Evolutionary conservation across 2,888 invertebrate species (phyloP).

Genomic region (Acanthosoma haemorrhoidale): DNA sequence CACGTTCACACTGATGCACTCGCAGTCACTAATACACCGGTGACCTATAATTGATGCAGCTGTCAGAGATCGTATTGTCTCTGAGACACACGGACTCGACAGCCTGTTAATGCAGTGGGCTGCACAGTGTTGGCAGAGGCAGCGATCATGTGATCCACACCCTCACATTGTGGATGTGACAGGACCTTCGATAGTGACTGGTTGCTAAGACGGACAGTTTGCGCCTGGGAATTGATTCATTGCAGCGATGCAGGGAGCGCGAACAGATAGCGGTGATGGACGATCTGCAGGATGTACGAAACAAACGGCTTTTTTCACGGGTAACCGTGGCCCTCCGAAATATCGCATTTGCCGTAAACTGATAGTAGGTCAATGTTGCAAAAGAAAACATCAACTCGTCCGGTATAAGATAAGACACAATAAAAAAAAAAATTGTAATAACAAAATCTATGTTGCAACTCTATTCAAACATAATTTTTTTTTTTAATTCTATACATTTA

Average conservation of each 20-base stretch:
- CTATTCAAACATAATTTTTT: no score
- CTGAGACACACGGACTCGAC: no score
- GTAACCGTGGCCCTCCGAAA: background rate
- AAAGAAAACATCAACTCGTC: no score
- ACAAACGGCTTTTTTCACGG: constrained; percentile 7
- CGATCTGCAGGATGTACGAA: background rate
- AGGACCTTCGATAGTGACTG: constrained; percentile 1
- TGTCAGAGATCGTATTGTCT: background rate
- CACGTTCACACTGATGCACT: background rate
- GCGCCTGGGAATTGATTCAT: background rate
- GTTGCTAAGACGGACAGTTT: background rate
- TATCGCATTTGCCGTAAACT: no score
- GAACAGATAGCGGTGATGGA: background rate
- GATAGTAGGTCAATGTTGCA: no score
- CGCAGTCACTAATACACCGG: no score
- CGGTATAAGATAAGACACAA: no score
- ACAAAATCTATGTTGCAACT: no score
- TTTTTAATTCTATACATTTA: no score
- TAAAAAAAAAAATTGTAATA: no score
- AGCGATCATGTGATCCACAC: no score
- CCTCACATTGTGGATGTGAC: background rate
- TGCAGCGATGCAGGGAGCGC: background rate
- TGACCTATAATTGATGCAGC: background rate
- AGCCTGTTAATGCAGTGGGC: background rate
- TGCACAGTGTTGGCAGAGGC: background rate